Base-by-base conservation (phyloP, 2,888 invertebrate genomes). In the Drosophila austrosaltans region DNA sequence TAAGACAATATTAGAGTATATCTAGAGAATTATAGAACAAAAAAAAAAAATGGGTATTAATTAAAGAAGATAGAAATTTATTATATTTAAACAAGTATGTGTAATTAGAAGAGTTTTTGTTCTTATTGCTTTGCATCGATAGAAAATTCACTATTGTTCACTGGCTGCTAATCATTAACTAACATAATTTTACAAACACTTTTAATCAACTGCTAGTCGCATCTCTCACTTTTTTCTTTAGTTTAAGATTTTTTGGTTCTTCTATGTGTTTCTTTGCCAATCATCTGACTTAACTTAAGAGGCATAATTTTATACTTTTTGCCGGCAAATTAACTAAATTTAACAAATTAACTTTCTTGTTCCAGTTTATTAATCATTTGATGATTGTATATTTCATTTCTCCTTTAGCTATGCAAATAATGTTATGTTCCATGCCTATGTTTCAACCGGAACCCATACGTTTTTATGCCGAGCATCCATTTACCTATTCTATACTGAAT, bases 391-490 rank as follows among this genome's bases (percentile, higher is more conserved):
- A 25, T 56, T 20, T 42, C 57, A 63, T 30, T 60, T 28, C 22
- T 56, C 12, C 56, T 59, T 3, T 57, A 69, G 62, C 25, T 28
- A 32, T 57, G 22, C 59, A 66, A 30, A 2, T 76, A 2, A 4
- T 79, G 58, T 60, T 61, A 22, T 36, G 42, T 32, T 0, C 7
- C 5, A 44, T 30, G 66, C 58, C 6, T 25, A 12, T 65, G n/a
- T 56, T 39, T 20, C 28, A 72, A 12, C 63, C 76, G 53, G 36
- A 8, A 10, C 76, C 80, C 5, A 57, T 30, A 8, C 39, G 8
- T 12, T 81, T 82, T 66, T n/a, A 58, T 66, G 85, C 62, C 44
- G 62, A 76, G 16, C 85, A 61, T 32, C 78, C 81, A 22, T 84
- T 82, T 54, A 53, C 8, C 16, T 79, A 67, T 61, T 78, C 30